phyloP scores from a whole-genome alignment of 2,888 invertebrate genomes.

The Volucella bombylans region DNA sequence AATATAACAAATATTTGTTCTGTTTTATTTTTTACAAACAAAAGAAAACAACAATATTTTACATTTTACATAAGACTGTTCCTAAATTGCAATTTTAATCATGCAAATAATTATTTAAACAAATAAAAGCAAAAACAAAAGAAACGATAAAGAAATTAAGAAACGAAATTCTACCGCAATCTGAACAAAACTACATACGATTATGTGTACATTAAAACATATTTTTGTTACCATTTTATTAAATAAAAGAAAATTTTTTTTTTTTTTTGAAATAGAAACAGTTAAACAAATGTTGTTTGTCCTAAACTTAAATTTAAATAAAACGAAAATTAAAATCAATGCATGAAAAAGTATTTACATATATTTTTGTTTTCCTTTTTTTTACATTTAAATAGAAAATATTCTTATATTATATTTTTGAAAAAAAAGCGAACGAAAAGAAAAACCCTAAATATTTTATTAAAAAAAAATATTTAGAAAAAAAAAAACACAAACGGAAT shows the following conservation, averaged over 20 bases:
- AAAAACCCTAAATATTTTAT: conserved; percentile 35
- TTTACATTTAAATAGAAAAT: conserved; percentile 53
- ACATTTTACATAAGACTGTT: conserved; percentile 67
- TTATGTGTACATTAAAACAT: conserved; percentile 60
- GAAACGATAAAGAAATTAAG: conserved; percentile 24
- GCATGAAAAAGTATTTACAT: conserved; percentile 57
- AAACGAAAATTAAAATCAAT: conserved; percentile 43
- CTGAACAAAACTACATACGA: conserved; percentile 60
- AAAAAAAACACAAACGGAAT: conserved; percentile 55
- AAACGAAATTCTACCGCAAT: conserved; percentile 56
- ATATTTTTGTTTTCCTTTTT: conserved; percentile 34
- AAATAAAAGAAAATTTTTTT: conserved; percentile 29
- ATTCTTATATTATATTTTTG: conserved; percentile 46
- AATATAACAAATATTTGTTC: conserved; percentile 33
- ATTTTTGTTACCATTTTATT: conserved; percentile 70
- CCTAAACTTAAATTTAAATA: not conserved
- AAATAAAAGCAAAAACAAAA: conserved; percentile 34
- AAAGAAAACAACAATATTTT: conserved; percentile 34
- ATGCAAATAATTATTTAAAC: conserved; percentile 46
- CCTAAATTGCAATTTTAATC: conserved; percentile 65
- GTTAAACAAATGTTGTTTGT: too few species aligned
- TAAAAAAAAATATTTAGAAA: conserved; percentile 62
- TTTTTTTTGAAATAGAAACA: conserved; percentile 10
- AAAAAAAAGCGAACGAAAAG: conserved; percentile 31
- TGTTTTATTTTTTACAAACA: conserved; percentile 48